Base-by-base conservation (phyloP, 37 sponge, comb jelly and placozoan species). In the Cladorhizidae sp. region DNA sequence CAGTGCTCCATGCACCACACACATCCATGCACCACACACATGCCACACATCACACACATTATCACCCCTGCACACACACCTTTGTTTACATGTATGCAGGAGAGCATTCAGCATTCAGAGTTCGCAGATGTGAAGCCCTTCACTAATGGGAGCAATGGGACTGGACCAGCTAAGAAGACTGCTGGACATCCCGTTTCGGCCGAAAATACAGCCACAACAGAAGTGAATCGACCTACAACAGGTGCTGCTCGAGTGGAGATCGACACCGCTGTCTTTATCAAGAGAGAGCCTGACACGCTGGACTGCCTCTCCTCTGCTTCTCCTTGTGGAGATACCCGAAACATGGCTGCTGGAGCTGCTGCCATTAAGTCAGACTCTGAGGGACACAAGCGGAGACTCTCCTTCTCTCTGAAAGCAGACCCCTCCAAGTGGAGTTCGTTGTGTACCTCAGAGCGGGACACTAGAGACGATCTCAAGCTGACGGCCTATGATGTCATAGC, bases 401-500 rank as follows among this genome's bases (percentile, higher is more conserved):
- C 43, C 26, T 36, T 71, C 7, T 26, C 71, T 31, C 36, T 65
- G 5, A 65, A 65, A 12, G 59, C 3, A 26, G 59, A 25, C 8
- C 23, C 6, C 3, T 65, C 67, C 36, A 33, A 65, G 12, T 65
- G 67, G 67, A 65, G n/a, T 14, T 80, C 80, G 23, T 80, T 80
- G 20, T 51, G 62, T 8, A 59, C 35, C 33, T 23, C 75, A 1
- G 75, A 74, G 11, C 49, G 9, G 5, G 85, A 78, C 28, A 25
- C 31, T 17, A 57, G 40, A 23, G 70, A 84, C 43, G 84, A 84
- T 25, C 73, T 85, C 9, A 85, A 72, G 43, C 63, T 85, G 51
- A 64, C 77, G 3, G 78, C 85, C n/a, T 70, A 77, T 35, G 85
- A 85, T 64, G 58, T 40, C 74, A 63, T 78, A 15, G 33, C 37